Conservation (phyloP, 1,140 invertebrate species). For the Drosophila busckii region DNA sequence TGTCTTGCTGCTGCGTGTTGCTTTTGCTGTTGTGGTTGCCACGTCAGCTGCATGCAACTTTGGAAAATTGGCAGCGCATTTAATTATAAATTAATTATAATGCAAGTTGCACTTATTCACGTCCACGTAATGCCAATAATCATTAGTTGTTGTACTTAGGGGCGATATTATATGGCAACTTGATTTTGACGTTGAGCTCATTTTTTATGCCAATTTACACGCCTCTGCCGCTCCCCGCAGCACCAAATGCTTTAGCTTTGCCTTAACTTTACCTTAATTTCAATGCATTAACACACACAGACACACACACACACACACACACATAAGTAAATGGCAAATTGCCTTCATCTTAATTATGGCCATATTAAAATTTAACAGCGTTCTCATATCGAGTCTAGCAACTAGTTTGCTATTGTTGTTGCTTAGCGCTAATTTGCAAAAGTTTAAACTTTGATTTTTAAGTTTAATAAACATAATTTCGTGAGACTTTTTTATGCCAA, state of each 20-base stretch:
- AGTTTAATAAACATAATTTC: no score
- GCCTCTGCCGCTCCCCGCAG: neutral
- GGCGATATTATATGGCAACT: slow-evolving; percentile 53
- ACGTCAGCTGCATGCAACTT: slow-evolving; percentile 71
- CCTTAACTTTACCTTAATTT: slow-evolving; percentile 57
- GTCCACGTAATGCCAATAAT: slow-evolving; percentile 72
- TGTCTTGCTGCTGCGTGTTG: slow-evolving; percentile 10
- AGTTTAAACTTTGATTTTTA: no score
- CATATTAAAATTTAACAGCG: slow-evolving; percentile 63
- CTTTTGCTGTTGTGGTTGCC: slow-evolving; percentile 22
- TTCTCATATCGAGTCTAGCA: slow-evolving; percentile 32
- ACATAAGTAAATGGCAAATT: slow-evolving; percentile 56
- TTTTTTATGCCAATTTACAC: slow-evolving; percentile 20
- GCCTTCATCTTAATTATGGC: slow-evolving; percentile 69
- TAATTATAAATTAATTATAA: slow-evolving; percentile 77
- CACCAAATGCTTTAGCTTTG: neutral
- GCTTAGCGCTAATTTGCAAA: no score
- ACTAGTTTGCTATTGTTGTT: neutral
- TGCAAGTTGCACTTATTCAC: slow-evolving; percentile 63
- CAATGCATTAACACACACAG: slow-evolving; percentile 55
- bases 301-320: slow-evolving; percentile 5
- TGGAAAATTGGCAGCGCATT: slow-evolving; percentile 58
- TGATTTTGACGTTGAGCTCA: slow-evolving; percentile 50
- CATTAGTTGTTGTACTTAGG: slow-evolving; percentile 38
- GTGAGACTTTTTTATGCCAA: no score